Conservation (phyloP, 1,140 invertebrate genomes). For the Dendroctonus ponderosae region DNA sequence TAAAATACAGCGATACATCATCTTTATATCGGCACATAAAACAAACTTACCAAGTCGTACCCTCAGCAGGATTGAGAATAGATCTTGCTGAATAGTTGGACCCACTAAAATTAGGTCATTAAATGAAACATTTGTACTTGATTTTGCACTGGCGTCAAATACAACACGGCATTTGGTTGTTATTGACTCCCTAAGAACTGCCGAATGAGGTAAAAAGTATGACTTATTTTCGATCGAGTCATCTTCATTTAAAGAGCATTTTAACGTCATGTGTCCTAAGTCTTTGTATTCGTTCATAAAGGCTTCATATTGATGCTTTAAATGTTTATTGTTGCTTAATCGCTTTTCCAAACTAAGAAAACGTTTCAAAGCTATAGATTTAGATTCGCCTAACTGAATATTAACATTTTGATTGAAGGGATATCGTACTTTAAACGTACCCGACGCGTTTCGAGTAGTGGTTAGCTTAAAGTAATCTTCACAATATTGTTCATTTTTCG, state of each 20-base stretch:
- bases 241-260: slow-evolving; percentile 2
- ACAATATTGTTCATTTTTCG: slow-evolving; percentile 14
- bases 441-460: slow-evolving; percentile 6
- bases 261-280: slow-evolving; percentile 23
- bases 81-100: slow-evolving; percentile 36
- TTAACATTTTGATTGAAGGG: slow-evolving; percentile 14
- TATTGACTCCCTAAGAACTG: slow-evolving; percentile 41
- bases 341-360: slow-evolving; percentile 16
- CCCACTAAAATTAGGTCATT: slow-evolving; percentile 42
- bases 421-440: slow-evolving; percentile 15
- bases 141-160: slow-evolving; percentile 47
- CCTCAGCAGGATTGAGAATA: slow-evolving; percentile 40
- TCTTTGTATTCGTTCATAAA: slow-evolving; percentile 17
- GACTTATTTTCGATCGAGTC: slow-evolving; percentile 8
- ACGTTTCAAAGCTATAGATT: slow-evolving; percentile 15
- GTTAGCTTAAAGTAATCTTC: slow-evolving; percentile 16
- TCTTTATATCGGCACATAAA: slow-evolving; percentile 47
- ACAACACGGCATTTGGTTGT: slow-evolving; percentile 46
- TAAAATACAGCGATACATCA: slow-evolving; percentile 54
- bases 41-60: slow-evolving; percentile 32
- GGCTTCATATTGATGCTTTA: slow-evolving; percentile 16
- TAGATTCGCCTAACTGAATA: slow-evolving; percentile 16
- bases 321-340: slow-evolving; percentile 3
- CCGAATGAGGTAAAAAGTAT: slow-evolving; percentile 49
- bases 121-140: slow-evolving; percentile 45